phyloP scores from a whole-genome alignment of 92 coral and sea anemone species.

The Palythoa heliodiscus region DNA sequence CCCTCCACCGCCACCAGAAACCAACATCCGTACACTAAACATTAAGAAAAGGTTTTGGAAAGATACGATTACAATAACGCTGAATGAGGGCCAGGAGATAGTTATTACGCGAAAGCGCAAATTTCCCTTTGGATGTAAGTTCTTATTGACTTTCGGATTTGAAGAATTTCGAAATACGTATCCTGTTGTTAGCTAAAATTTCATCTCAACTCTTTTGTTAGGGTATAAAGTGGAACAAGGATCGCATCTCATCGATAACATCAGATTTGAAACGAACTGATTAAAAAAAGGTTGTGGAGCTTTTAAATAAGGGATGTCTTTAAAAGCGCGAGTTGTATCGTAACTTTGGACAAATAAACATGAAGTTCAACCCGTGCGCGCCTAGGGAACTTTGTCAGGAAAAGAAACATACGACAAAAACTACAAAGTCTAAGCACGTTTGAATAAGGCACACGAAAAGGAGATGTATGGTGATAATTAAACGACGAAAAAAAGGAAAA shows the following conservation, averaged over 20 bases:
- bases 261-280: neutral
- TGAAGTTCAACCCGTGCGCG: neutral
- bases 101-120: neutral
- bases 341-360: neutral
- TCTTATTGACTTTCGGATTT: neutral
- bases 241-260: neutral
- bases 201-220: neutral
- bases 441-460: too few species aligned
- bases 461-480: too few species aligned
- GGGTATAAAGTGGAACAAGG: slow-evolving; percentile 7
- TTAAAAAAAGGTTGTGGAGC: neutral
- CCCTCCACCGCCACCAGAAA: neutral
- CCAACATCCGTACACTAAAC: neutral
- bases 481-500: too few species aligned
- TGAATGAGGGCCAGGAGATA: neutral
- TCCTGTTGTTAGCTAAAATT: neutral
- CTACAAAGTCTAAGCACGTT: too few species aligned
- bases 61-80: neutral
- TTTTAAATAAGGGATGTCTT: neutral
- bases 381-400: neutral
- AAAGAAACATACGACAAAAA: neutral
- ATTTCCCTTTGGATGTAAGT: slow-evolving; percentile 1
- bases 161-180: too few species aligned
- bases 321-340: neutral
- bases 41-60: neutral